Conservation (phyloP, 2,113 vertebrate species). For the Vimba vimba region DNA sequence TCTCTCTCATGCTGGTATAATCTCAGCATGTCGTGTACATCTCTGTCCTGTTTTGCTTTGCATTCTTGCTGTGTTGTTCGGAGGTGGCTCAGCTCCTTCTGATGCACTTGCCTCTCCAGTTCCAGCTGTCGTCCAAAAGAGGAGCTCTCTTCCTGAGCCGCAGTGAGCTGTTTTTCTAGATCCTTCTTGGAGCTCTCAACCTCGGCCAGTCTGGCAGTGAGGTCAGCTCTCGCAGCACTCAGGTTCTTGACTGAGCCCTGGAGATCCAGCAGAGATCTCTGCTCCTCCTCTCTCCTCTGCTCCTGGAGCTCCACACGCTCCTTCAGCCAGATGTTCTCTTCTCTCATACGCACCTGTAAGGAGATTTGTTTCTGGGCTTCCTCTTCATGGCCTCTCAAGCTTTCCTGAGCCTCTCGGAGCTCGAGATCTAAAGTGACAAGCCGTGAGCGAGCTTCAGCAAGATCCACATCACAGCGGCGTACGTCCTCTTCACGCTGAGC, state of each 20-base stretch:
- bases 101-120: slow-evolving; percentile 86
- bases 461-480: slow-evolving; percentile 80
- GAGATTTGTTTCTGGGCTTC: slow-evolving; percentile 75
- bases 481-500: slow-evolving; percentile 88
- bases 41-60: slow-evolving; percentile 79
- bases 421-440: slow-evolving; percentile 83
- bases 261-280: slow-evolving; percentile 76
- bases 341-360: slow-evolving; percentile 73
- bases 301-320: slow-evolving; percentile 69
- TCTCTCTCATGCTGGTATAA: slow-evolving; percentile 81
- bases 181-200: slow-evolving; percentile 82
- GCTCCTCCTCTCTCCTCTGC: slow-evolving; percentile 73
- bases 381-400: slow-evolving; percentile 74
- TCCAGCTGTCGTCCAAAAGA: slow-evolving; percentile 81
- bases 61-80: slow-evolving; percentile 72
- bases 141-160: slow-evolving; percentile 76
- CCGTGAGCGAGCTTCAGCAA: slow-evolving; percentile 78
- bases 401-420: slow-evolving; percentile 77
- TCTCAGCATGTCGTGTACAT: slow-evolving; percentile 77
- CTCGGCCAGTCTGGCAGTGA: slow-evolving; percentile 74
- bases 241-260: slow-evolving; percentile 64
- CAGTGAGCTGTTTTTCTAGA: slow-evolving; percentile 74
- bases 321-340: slow-evolving; percentile 82
- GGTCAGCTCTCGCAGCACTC: slow-evolving; percentile 75
- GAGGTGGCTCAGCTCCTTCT: slow-evolving; percentile 80